Percentiles rank a stretch among this genome's conserved stretches.
Conservation (phyloP, 2,797 vertebrate species). For the Dryobates pubescens region DNA sequence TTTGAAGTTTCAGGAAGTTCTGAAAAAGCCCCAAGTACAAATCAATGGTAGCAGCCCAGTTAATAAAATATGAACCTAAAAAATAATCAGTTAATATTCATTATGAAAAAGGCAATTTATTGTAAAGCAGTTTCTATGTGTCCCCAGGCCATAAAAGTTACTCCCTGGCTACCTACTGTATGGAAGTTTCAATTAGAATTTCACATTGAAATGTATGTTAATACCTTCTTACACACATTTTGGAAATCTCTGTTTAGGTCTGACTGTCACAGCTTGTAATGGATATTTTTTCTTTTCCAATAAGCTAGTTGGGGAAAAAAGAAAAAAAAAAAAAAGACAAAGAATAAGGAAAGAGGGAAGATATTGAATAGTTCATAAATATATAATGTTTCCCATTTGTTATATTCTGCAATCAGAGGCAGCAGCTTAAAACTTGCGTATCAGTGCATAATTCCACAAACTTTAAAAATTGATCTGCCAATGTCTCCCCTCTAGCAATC, state of each 20-base stretch:
- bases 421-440: slow-evolving; percentile 61
- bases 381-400: slow-evolving; percentile 67
- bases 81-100: slow-evolving; percentile 66
- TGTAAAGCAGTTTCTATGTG: slow-evolving; percentile 33
- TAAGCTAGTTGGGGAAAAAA: slow-evolving; percentile 7
- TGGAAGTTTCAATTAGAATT: slow-evolving; percentile 66
- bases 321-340: background rate
- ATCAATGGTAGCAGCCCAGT: slow-evolving; percentile 60
- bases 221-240: slow-evolving; percentile 56
- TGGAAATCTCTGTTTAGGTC: slow-evolving; percentile 52
- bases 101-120: slow-evolving; percentile 60
- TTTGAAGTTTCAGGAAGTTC: slow-evolving; percentile 55
- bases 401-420: slow-evolving; percentile 64
- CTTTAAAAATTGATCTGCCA: slow-evolving; percentile 74
- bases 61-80: slow-evolving; percentile 69
- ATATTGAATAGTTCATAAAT: slow-evolving; percentile 70
- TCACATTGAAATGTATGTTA: slow-evolving; percentile 49
- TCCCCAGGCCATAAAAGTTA: slow-evolving; percentile 54
- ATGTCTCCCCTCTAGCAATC: slow-evolving; percentile 65
- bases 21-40: slow-evolving; percentile 65
- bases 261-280: slow-evolving; percentile 25
- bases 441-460: slow-evolving; percentile 68
- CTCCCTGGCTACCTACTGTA: slow-evolving; percentile 18
- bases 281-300: slow-evolving; percentile 21
- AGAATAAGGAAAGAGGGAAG: background rate